These are phyloP conservation scores for Danaus chrysippus DNA, from an alignment of 2,888 invertebrate genomes.

Conservation along the genomic window DNA sequence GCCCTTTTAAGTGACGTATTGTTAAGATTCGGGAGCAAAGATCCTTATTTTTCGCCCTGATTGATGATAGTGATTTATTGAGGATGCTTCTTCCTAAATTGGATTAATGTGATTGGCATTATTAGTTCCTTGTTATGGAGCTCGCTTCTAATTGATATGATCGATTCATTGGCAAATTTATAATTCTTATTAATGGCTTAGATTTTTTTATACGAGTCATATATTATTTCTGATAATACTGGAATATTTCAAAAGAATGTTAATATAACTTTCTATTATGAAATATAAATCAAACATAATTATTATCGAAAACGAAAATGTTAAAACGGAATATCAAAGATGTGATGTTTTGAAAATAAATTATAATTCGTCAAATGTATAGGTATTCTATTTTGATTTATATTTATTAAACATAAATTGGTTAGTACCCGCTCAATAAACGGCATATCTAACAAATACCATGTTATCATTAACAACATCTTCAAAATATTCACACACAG, in stretches of 20 bases:
- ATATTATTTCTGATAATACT: too few relatives aligned
- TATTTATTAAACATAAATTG: constrained; percentile 41
- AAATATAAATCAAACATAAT: too few relatives aligned
- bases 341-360: too few relatives aligned
- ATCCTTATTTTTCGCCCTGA: constrained; percentile 35
- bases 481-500: constrained; percentile 58
- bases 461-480: constrained; percentile 68
- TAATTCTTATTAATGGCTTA: too few relatives aligned
- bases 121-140: constrained; percentile 52
- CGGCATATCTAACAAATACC: constrained; percentile 57
- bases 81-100: constrained; percentile 58
- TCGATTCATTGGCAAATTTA: background rate
- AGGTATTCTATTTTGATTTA: background rate
- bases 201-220: too few relatives aligned
- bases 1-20: background rate
- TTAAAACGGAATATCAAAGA: too few relatives aligned
- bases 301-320: too few relatives aligned
- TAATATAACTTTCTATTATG: too few relatives aligned
- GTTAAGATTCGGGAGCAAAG: constrained; percentile 11
- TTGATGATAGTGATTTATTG: constrained; percentile 65
- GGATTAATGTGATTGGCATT: constrained; percentile 46
- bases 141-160: constrained; percentile 13
- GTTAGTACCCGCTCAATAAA: constrained; percentile 47
- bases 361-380: background rate
- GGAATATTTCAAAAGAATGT: too few relatives aligned